Base-by-base conservation (phyloP, 2,797 vertebrate genomes). In the Knipowitschia caucasica region DNA sequence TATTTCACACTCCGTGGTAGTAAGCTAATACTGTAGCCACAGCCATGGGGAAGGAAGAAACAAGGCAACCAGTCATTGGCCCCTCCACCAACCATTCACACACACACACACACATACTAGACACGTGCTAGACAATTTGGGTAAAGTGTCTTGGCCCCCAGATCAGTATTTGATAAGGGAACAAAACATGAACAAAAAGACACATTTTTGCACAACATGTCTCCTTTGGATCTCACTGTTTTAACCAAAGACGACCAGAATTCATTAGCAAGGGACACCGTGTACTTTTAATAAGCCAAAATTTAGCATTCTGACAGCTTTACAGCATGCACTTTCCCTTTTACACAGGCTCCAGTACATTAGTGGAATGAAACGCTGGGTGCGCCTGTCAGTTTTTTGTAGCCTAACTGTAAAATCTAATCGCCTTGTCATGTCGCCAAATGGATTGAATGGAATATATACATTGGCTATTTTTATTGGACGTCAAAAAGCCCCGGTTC, bases 361-460 rank as follows among this genome's bases (percentile, higher is more conserved):
- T 85, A 85, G 65, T 60, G 74, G 70, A 84, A 88, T 86, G 76
- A 89, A 85, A 81, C 67, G 77, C 66, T 69, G 77, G 77, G 72
- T 72, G 83, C 78, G 83, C 83, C 82, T 88, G 83, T 85, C 78
- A 84, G 84, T 82, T 80, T 77, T 83, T 83, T 83, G 78, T 83
- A 79, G 78, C 72, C 81, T 75, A 78, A 78, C 69, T 74, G 75
- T 78, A 83, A 50, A 75, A 83, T 73, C 72, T 71, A 79, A 83
- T 86, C 72, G 46, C 70, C 65, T 80, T 59, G 58, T 80, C 72
- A 71, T 76, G 59, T 59, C 18, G 62, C 59, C 46, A 81, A 67
- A 77, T 67, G 68, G 64, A 86, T 78, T 77, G 62, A 77, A 78
- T 73, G 73, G 75, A 71, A 76, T n/a, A n/a, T n/a, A 62, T 66